Conservation (phyloP, 1,140 invertebrate species). For the Cydia fagiglandana region DNA sequence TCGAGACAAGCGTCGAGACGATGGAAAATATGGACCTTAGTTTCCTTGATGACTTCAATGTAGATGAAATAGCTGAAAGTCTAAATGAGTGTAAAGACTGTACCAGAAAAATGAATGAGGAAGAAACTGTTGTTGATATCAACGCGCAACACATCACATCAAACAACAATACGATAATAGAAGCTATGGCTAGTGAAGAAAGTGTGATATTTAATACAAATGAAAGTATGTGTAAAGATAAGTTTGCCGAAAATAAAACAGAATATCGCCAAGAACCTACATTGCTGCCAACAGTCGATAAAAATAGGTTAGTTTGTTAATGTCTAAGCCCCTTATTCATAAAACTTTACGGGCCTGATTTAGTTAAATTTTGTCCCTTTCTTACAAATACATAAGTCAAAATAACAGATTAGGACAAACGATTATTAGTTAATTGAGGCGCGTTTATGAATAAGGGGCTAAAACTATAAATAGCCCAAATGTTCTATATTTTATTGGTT, state of each 20-base stretch:
- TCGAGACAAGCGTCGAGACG: background rate
- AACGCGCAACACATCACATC: background rate
- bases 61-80: slow-evolving; percentile 60
- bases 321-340: no score
- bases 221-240: background rate
- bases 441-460: no score
- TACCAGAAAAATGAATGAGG: background rate
- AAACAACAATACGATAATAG: background rate
- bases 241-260: background rate
- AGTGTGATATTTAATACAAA: background rate
- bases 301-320: background rate
- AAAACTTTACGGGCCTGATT: no score
- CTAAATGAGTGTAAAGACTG: slow-evolving; percentile 36
- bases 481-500: background rate
- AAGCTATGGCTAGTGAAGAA: background rate
- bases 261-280: background rate
- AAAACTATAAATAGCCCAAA: no score
- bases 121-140: background rate
- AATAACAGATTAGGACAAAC: no score
- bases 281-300: background rate
- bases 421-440: no score
- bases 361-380: no score
- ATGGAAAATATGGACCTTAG: slow-evolving; percentile 44
- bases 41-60: slow-evolving; percentile 59
- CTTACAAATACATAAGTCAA: no score